These are phyloP conservation scores for Pelodytes ibericus DNA, from an alignment of 2,797 vertebrate genomes.

Conservation along the genomic window DNA sequence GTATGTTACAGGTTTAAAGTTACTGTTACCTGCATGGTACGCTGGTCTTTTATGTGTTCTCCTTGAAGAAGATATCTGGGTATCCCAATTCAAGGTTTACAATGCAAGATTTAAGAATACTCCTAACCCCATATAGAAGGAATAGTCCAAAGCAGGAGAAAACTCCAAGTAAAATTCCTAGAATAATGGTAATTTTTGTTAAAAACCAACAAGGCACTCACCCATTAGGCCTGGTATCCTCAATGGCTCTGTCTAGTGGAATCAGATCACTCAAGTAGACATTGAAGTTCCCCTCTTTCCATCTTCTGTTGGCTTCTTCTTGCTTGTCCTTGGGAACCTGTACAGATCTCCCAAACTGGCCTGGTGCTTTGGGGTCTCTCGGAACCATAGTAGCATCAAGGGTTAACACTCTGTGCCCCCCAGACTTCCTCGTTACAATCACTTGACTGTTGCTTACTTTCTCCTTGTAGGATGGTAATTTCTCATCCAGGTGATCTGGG, in stretches of 20 bases:
- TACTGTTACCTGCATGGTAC: no score
- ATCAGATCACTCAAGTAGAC: slow-evolving; percentile 95
- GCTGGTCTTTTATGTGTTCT: no score
- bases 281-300: slow-evolving; percentile 95
- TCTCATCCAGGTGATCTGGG: not conserved
- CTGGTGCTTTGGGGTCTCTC: slow-evolving; percentile 78
- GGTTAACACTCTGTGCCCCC: slow-evolving; percentile 77
- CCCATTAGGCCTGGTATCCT: slow-evolving; percentile 88
- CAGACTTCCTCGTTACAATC: not conserved
- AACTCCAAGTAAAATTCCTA: no score
- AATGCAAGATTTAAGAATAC: no score
- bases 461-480: not conserved
- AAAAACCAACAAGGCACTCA: slow-evolving; percentile 71
- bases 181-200: no score
- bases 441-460: not conserved
- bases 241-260: slow-evolving; percentile 87
- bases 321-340: slow-evolving; percentile 74
- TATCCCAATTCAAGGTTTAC: no score
- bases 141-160: no score
- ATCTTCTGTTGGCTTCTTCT: slow-evolving; percentile 79
- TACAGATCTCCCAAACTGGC: slow-evolving; percentile 86
- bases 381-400: slow-evolving; percentile 82
- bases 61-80: no score
- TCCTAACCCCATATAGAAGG: no score
- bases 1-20: no score